A percentile compares a stretch with the other conserved stretches of the same genome.
These are phyloP conservation scores for Hippocampus comes DNA, from an alignment of 2,113 vertebrate species.

Conservation along the genomic window DNA sequence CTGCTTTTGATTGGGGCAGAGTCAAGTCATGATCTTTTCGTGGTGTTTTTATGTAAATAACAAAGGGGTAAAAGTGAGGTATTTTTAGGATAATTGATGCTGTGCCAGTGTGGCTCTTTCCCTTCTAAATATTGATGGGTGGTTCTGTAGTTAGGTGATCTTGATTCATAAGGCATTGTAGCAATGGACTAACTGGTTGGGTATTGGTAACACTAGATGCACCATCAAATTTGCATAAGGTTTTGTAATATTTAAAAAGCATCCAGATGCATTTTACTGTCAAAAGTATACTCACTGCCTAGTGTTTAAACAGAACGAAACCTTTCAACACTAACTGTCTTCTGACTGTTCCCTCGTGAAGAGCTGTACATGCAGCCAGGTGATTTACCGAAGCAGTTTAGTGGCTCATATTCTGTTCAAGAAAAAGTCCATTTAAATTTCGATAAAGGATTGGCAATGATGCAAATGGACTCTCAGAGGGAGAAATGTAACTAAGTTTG, in stretches of 20 bases:
- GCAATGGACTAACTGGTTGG: not conserved
- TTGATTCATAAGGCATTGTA: not conserved
- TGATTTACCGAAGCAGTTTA: constrained; percentile 19
- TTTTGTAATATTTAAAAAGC: not conserved
- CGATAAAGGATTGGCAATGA: constrained; percentile 6
- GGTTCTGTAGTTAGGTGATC: not conserved
- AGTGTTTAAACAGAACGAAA: not conserved
- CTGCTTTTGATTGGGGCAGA: not conserved
- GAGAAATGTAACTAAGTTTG: constrained; percentile 69
- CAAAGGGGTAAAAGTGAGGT: not conserved
- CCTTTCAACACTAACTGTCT: not conserved
- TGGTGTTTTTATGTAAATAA: constrained; percentile 15
- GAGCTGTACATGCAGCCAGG: not conserved
- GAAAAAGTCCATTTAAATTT: constrained; percentile 14
- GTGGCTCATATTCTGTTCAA: constrained; percentile 23
- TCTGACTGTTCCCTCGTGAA: not conserved
- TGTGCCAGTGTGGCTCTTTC: not conserved
- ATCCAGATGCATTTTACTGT: not conserved
- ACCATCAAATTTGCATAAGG: not conserved
- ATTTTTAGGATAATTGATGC: not conserved
- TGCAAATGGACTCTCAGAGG: constrained; percentile 57
- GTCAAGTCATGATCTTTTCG: not conserved
- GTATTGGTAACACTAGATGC: not conserved
- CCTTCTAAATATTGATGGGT: not conserved
- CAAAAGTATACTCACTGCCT: not conserved